A percentile compares a stretch with the other conserved stretches of the same genome.
These are phyloP conservation scores for Heliothis virescens DNA, from an alignment of 1,140 invertebrate species.

Conservation along the genomic window DNA sequence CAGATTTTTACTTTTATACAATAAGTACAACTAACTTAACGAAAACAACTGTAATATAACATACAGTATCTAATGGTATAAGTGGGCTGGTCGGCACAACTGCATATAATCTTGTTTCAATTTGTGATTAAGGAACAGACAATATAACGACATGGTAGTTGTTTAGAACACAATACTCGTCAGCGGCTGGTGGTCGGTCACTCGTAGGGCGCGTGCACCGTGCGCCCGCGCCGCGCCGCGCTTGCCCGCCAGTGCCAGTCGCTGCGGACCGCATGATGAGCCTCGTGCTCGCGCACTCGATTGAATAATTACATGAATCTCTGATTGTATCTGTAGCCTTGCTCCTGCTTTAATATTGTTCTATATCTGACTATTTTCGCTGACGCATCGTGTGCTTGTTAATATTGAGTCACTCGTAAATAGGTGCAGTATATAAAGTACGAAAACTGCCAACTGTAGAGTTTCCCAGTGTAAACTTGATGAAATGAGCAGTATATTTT, in stretches of 20 bases:
- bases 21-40: background rate
- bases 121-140: constrained; percentile 20
- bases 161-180: constrained; percentile 5
- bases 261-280: constrained; percentile 24
- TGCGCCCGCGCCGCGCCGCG: constrained; percentile 9
- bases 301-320: constrained; percentile 80
- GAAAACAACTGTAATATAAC: background rate
- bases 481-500: too few species aligned
- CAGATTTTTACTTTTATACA: background rate
- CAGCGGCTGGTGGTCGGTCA: constrained; percentile 56
- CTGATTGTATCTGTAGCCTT: constrained; percentile 73
- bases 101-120: constrained; percentile 15
- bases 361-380: constrained; percentile 38
- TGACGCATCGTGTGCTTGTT: constrained; percentile 6
- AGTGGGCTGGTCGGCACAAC: background rate
- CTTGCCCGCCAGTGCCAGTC: too few species aligned
- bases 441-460: background rate
- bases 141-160: constrained; percentile 37
- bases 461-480: too few species aligned
- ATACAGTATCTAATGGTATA: background rate
- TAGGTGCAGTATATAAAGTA: background rate
- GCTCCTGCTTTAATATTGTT: constrained; percentile 55
- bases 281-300: constrained; percentile 76
- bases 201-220: constrained; percentile 65
- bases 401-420: constrained; percentile 18